Percentiles rank a stretch among this genome's conserved stretches.
These are phyloP conservation scores for Limnothrissa miodon DNA, from an alignment of 2,113 vertebrate genomes.

Conservation along the genomic window DNA sequence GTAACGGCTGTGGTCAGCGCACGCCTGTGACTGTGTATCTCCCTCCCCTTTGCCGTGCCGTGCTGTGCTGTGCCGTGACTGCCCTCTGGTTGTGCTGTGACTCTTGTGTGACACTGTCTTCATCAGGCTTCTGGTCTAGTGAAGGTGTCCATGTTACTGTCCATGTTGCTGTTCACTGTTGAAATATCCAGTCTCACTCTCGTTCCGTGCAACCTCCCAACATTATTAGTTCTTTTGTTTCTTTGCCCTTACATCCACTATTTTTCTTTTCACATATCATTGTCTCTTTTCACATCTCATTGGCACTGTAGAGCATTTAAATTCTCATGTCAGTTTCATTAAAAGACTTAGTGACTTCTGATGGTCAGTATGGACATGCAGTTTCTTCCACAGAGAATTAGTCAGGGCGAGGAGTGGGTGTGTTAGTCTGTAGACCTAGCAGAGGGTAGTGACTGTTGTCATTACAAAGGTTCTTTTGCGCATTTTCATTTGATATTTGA, in stretches of 20 bases:
- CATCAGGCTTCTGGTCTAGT: background rate
- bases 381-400: no score
- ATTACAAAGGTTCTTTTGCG: no score
- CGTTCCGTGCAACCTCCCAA: background rate
- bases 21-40: background rate
- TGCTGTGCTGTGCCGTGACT: constrained; percentile 5
- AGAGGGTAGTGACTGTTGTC: no score
- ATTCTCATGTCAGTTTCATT: background rate
- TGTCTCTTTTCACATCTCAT: background rate
- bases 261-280: background rate
- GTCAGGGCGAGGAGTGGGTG: no score
- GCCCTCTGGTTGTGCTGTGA: background rate
- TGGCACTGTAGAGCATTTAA: background rate
- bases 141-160: background rate
- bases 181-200: background rate
- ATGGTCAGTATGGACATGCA: no score
- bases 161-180: background rate
- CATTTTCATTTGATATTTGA: no score
- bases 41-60: background rate
- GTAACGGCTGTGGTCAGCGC: background rate
- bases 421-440: no score
- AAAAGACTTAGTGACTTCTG: background rate
- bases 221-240: no score
- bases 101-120: background rate
- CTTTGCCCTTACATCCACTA: background rate